Base-by-base conservation (phyloP, 2,888 invertebrate genomes). In the Agrotis puta region DNA sequence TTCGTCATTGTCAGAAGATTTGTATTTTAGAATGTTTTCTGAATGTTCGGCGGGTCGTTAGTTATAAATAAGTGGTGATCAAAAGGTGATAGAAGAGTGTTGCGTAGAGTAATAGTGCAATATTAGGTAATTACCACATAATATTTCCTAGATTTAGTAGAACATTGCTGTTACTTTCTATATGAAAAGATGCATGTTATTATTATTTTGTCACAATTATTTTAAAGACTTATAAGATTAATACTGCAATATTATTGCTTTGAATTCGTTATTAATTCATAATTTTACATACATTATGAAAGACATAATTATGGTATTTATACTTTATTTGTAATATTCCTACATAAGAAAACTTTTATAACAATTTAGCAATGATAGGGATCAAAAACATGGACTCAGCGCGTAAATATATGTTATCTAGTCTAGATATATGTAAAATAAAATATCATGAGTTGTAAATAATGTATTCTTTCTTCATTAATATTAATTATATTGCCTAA, bases 31-130 rank as follows among this genome's bases (percentile, higher is more conserved):
- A 39, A 39, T 11, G 9, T 39, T 27, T 39, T 39, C 39, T 2
- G 11, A 39, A 39, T 11, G 1, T 11, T 39, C 39, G 39, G 39
- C 39, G 39, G 39, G 9, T 11, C 39, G 39, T 11, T 39, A 39
- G 33, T 14, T 16, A n/a, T 1, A 3, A 22, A n/a, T 4, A 33
- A 47, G 50, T 3, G 45, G 16, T 53, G 58, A 57, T 65, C 48
- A 57, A 65, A 39, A 45, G 9, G 61, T 65, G 43, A 76, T 50
- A 48, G 33, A 18, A 48, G 9, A 71, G 13, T 78, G 43, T 65
- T 72, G 76, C 79, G 33, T 62, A 20, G 13, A 70, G 43, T 51
- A 50, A 20, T n/a, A 22, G 64, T 65, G 56, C 39, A 24, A 45
- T 57, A 74, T 50, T 61, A 56, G 56, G 27, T 77, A 48, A 11